Evolutionary conservation across 2,888 invertebrate species (phyloP), one percentile per base, ranked within the genome.

Genomic region (Thereva unica): DNA sequence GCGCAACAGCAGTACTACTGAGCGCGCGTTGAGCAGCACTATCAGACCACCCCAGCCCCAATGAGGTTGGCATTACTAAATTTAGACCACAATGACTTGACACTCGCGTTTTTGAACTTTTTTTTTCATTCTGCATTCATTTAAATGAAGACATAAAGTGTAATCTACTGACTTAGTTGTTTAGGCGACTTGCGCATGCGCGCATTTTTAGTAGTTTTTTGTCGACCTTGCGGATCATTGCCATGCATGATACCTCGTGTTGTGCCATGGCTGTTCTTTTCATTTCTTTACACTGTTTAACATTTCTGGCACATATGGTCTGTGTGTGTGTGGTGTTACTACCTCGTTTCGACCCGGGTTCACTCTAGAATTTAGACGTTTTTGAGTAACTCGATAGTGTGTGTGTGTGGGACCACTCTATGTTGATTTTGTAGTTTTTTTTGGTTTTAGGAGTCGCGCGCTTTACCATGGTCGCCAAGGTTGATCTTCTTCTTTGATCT

Each of bases 401-500:
- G 2, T 0, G 23, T 23, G 7, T 9, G 23, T 49, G 2, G 5
- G 23, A 35, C 34, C 23, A 23, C 23, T 23, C 23, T 23, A 52
- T 35, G 42, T 35, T 9, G 10, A 23, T 42, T 41, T 10, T 40
- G 50, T n/a, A n/a, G 50, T 23, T 12, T 41, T 35, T 57, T 50
- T 53, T 38, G 2, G 37, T 4, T 7, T 8, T 53, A 8, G 38
- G 38, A 35, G 8, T 35, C 34, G n/a, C 67, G 54, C 10, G 66
- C 52, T 71, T 76, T 74, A 90, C 92, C 92, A 92, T 3, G 92
- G 92, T 75, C 92, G 84, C 92, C 92, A 92, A 37, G 90, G 90
- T 75, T 89, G 89, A 52, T 90, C 90, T 75, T 89, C 90, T 69
- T 85, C 83, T 69, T 82, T 81, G 66, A 83, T 83, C 83, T 85